A percentile compares a stretch with the other conserved stretches of the same genome.
Conservation (phyloP, 1,140 invertebrate species). For the Sycophila sp. region DNA sequence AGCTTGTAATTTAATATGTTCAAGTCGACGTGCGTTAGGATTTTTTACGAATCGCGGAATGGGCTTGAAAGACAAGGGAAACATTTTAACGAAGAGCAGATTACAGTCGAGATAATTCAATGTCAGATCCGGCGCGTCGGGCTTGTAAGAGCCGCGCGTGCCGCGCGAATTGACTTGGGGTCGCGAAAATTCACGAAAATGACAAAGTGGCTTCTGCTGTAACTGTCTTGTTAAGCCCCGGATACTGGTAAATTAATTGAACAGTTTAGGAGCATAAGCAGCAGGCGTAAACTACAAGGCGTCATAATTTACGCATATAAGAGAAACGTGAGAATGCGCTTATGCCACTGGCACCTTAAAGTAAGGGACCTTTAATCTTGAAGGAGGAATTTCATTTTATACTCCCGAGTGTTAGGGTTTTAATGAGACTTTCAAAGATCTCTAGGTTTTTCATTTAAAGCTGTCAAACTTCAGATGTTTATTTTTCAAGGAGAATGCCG, state of each 20-base stretch:
- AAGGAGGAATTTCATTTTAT: neutral
- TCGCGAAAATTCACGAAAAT: neutral
- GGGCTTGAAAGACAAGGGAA: conserved; percentile 1
- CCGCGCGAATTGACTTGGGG: neutral
- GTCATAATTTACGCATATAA: no score
- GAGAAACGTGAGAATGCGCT: no score
- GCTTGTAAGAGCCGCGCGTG: neutral
- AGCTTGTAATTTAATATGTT: neutral
- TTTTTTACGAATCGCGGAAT: neutral
- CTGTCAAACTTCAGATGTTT: no score
- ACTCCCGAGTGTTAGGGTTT: neutral
- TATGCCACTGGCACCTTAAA: neutral
- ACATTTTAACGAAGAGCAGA: conserved; percentile 7
- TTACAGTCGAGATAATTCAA: conserved; percentile 5
- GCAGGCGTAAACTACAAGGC: neutral
- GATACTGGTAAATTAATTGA: conserved; percentile 10
- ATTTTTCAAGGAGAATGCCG: no score
- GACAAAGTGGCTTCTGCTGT: conserved; percentile 14
- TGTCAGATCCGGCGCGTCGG: neutral
- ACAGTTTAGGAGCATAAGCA: conserved; percentile 1
- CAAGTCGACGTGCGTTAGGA: no score
- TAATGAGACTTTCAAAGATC: neutral
- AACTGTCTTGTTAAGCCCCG: conserved; percentile 6
- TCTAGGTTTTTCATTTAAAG: no score
- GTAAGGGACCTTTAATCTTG: neutral